phyloP scores from a whole-genome alignment of 2,888 invertebrate species.

The Drosophila demipolita region DNA sequence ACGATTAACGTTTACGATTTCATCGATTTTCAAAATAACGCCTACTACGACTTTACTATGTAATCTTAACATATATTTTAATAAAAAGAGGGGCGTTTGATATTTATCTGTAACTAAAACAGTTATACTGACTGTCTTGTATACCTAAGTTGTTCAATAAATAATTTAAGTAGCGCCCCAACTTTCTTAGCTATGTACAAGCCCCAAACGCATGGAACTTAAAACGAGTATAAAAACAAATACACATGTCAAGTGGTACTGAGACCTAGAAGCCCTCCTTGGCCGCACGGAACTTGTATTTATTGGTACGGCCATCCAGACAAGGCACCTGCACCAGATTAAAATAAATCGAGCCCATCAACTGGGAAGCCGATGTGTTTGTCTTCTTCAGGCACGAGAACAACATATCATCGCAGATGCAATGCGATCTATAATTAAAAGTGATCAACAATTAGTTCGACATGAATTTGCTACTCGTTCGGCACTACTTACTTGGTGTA shows the following conservation, averaged over 20 bases:
- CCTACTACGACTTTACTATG: conserved; percentile 46
- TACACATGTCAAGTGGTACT: not conserved
- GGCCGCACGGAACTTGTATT: conserved; percentile 82
- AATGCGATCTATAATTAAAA: conserved; percentile 89
- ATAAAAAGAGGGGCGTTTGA: conserved; percentile 42
- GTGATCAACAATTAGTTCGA: conserved; percentile 31
- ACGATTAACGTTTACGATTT: conserved; percentile 24
- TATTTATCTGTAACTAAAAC: conserved; percentile 13
- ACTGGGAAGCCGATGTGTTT: conserved; percentile 89
- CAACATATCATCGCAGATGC: conserved; percentile 93
- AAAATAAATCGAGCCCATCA: conserved; percentile 94
- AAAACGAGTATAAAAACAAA: conserved; percentile 3
- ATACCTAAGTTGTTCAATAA: conserved; percentile 54
- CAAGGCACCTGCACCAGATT: conserved; percentile 89
- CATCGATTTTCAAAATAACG: conserved; percentile 29
- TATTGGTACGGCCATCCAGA: conserved; percentile 71
- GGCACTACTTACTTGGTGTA: conserved; percentile 90
- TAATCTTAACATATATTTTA: conserved; percentile 54
- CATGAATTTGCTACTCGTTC: not conserved
- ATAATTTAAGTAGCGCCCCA: conserved; percentile 44
- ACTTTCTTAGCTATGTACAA: conserved; percentile 44
- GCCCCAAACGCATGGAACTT: conserved; percentile 2
- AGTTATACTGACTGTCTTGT: conserved; percentile 12
- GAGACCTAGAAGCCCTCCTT: conserved; percentile 81
- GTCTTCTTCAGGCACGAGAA: conserved; percentile 92